A percentile compares a stretch with the other conserved stretches of the same genome.
Evolutionary conservation across 2,888 invertebrate genomes (phyloP).

Genomic region (Coecobrya sp.): DNA sequence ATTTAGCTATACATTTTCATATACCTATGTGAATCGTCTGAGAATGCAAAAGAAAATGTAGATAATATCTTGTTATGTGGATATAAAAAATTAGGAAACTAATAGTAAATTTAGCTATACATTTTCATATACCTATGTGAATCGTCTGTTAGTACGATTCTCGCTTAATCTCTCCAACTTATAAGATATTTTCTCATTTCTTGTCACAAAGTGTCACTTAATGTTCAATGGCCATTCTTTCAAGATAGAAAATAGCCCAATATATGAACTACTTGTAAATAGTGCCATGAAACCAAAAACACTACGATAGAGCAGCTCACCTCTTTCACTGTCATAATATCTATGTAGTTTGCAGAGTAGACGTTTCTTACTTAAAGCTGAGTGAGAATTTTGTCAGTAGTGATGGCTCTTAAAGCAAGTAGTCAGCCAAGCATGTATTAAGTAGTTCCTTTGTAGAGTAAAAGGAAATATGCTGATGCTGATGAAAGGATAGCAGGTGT

Average conservation of each 20-base stretch:
- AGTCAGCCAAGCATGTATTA: constrained; percentile 14
- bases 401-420: neutral
- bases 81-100: too few species aligned
- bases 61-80: too few species aligned
- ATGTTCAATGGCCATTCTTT: constrained; percentile 55
- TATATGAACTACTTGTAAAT: constrained; percentile 14
- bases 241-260: constrained; percentile 35
- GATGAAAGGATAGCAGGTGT: constrained; percentile 57
- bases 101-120: too few species aligned
- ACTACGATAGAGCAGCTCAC: neutral
- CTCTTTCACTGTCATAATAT: neutral
- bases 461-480: constrained; percentile 5
- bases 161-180: neutral
- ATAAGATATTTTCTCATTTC: constrained; percentile 15
- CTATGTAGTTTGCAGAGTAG: constrained; percentile 41
- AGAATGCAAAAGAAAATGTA: too few species aligned
- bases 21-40: neutral
- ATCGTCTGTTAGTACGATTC: neutral
- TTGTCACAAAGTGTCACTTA: constrained; percentile 63
- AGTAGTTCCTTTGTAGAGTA: neutral
- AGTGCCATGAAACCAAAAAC: constrained; percentile 51
- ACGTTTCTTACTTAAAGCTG: constrained; percentile 44
- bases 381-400: neutral
- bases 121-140: too few species aligned
- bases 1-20: too few species aligned